These are phyloP conservation scores for Dipodomys spectabilis DNA, from an alignment of 2,113 vertebrate genomes.

Conservation along the genomic window DNA sequence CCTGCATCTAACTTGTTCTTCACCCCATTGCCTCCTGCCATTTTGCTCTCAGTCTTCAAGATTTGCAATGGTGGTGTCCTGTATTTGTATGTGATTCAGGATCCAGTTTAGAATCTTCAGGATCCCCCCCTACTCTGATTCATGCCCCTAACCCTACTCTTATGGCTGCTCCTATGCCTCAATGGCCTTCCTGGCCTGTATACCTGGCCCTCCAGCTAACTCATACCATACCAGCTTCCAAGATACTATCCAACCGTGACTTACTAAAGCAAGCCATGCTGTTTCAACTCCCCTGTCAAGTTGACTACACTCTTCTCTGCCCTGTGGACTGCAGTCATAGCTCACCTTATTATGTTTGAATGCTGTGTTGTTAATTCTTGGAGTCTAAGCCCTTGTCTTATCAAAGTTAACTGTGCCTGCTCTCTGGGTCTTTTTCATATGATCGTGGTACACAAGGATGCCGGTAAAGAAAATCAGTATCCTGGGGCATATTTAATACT, in stretches of 20 bases:
- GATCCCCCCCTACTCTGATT: neutral
- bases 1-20: neutral
- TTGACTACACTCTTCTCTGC: neutral
- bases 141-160: neutral
- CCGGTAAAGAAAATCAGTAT: neutral
- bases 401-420: neutral
- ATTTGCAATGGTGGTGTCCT: neutral
- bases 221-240: neutral
- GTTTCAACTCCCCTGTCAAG: neutral
- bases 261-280: neutral
- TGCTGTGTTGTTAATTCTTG: neutral
- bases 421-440: neutral
- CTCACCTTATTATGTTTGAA: neutral
- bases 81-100: neutral
- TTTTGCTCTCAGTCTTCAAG: neutral
- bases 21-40: fast-evolving
- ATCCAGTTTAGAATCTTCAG: too few species aligned
- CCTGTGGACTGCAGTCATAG: neutral
- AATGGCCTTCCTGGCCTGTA: fast-evolving
- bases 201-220: neutral
- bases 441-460: neutral
- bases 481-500: neutral
- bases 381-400: neutral
- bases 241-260: neutral
- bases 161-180: neutral